Base-by-base conservation (phyloP, 2,113 vertebrate species). In the Corythornis madagascariensis region DNA sequence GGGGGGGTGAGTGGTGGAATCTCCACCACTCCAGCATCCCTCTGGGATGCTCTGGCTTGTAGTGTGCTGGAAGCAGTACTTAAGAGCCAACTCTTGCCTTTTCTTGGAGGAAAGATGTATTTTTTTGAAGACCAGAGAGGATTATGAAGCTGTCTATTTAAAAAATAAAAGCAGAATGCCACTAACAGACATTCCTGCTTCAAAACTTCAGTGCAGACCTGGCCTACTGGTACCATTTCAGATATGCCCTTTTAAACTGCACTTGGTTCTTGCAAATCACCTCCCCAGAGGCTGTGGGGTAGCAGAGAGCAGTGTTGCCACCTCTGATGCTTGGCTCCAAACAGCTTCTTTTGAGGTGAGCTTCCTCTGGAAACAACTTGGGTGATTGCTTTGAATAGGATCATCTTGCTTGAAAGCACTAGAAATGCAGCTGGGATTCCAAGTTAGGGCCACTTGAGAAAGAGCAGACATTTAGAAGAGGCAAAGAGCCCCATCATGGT, bases 271-370 rank as follows among this genome's bases (percentile, higher is more conserved):
- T 74, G 50, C 26, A 77, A 17, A 19, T 60, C 66, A 42, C 86
- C 92, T 88, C 72, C 0, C 7, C 6, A 5, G 45, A 31, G 40
- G 28, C 67, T 1, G 0, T 2, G 13, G 69, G 1, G 0, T 9
- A 31, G 75, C 20, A 0, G 72, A 61, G 45, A 40, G 64, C 11
- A 1, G 76, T 0, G 0, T 72, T 64, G 43, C 15, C 80, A 13
- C 83, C 76, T 90, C 47, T 61, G 56, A 82, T 55, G 76, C 61
- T 60, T 38, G 88, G 69, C 76, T 82, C 53, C 38, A 29, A 24
- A 47, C 59, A 75, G 79, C 72, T 88, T 93, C 86, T 86, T 93
- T 76, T 88, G 66, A 67, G 76, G 60, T 63, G 75, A 86, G 75
- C 59, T 47, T 69, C 48, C 18, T 25, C 10, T 42, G 73, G 88